These are phyloP conservation scores for Apodemia zela DNA, from an alignment of 2,888 invertebrate genomes.

Conservation along the genomic window DNA sequence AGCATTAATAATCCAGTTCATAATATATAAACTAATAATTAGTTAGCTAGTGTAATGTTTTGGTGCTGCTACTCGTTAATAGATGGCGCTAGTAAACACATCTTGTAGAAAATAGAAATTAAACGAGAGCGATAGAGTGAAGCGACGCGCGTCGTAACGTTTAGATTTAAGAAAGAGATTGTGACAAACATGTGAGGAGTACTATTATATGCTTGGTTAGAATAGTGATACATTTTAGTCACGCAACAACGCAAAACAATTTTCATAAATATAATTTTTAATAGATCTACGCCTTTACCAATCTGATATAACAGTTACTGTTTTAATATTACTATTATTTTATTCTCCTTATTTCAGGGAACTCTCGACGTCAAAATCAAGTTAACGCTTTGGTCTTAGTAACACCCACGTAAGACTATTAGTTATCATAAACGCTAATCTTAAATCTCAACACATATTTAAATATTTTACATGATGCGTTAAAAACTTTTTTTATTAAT, in stretches of 20 bases:
- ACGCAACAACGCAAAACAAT: not conserved
- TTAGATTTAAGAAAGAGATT: conserved; percentile 1
- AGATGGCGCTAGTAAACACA: conserved; percentile 41
- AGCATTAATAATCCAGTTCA: too few species aligned
- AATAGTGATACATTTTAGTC: not conserved
- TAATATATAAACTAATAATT: too few species aligned
- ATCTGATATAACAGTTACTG: too few species aligned
- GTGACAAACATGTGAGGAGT: not conserved
- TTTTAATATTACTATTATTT: too few species aligned
- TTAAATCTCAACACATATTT: too few species aligned
- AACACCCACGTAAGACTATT: too few species aligned
- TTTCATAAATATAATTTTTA: not conserved
- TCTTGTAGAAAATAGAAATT: not conserved
- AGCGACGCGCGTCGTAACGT: conserved; percentile 5
- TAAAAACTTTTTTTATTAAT: too few species aligned
- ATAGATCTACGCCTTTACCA: too few species aligned
- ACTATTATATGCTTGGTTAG: conserved; percentile 4
- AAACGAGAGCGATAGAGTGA: not conserved
- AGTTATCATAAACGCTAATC: too few species aligned
- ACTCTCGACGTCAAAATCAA: not conserved
- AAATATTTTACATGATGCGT: too few species aligned
- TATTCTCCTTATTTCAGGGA: too few species aligned
- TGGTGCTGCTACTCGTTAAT: conserved; percentile 36
- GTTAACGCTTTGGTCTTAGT: too few species aligned
- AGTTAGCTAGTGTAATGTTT: not conserved